Evolutionary conservation across 2,888 invertebrate species (phyloP).

Genomic region (Ophioninae sp.): DNA sequence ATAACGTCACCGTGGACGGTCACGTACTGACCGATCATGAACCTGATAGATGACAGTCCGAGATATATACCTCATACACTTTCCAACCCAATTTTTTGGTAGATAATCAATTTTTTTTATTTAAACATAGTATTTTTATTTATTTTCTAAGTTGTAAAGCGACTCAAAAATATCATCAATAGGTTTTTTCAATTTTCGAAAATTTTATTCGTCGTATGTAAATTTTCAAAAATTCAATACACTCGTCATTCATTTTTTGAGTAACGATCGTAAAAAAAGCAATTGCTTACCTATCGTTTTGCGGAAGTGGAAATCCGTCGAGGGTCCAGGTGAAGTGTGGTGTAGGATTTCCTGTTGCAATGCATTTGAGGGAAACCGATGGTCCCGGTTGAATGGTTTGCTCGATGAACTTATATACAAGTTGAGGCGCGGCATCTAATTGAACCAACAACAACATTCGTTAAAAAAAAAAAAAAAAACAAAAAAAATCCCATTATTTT

Average conservation of each 20-base stretch:
- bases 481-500: too few species aligned
- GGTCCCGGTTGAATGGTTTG: conserved; percentile 96
- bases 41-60: conserved; percentile 82
- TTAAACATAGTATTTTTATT: too few species aligned
- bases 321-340: conserved; percentile 96
- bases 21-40: conserved; percentile 95
- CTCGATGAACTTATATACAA: conserved; percentile 95
- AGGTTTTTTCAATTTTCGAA: too few species aligned
- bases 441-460: not conserved
- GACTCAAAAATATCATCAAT: too few species aligned
- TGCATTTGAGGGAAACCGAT: conserved; percentile 94
- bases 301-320: conserved; percentile 93
- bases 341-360: conserved; percentile 96
- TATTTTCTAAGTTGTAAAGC: too few species aligned
- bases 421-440: conserved; percentile 92
- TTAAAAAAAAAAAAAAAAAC: conserved; percentile 6
- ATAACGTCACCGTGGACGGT: conserved; percentile 96
- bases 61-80: too few species aligned
- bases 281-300: conserved; percentile 85
- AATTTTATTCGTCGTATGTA: too few species aligned
- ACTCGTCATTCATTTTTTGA: too few species aligned
- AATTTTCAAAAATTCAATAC: too few species aligned
- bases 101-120: too few species aligned
- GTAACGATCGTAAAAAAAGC: too few species aligned
- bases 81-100: too few species aligned